These are phyloP conservation scores for Typhlichthys eigenmanni DNA, from an alignment of 2,797 vertebrate species.

Conservation along the genomic window DNA sequence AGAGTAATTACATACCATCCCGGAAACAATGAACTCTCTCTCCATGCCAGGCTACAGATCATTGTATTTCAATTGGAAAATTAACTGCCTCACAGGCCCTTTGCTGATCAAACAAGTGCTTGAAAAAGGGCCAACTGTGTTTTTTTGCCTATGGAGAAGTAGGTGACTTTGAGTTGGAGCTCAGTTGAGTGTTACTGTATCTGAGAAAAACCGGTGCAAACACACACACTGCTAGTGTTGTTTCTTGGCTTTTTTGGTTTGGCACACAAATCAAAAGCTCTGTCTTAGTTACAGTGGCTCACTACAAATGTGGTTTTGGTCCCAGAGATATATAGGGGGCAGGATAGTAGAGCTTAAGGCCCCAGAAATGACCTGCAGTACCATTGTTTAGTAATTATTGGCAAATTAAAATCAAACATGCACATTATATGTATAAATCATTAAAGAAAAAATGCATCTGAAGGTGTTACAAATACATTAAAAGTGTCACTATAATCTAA, in stretches of 20 bases:
- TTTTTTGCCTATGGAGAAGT: slow-evolving; percentile 74
- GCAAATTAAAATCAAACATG: no score
- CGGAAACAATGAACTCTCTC: slow-evolving; percentile 66
- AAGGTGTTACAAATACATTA: no score
- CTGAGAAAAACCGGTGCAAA: slow-evolving; percentile 72
- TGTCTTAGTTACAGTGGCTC: not conserved
- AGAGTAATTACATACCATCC: slow-evolving; percentile 77
- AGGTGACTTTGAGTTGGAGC: slow-evolving; percentile 74
- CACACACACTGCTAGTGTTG: slow-evolving; percentile 58
- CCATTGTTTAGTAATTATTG: no score
- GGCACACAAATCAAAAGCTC: slow-evolving; percentile 8
- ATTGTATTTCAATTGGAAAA: slow-evolving; percentile 66
- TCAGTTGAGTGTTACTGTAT: slow-evolving; percentile 74
- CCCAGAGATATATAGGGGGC: not conserved
- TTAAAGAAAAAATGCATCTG: no score
- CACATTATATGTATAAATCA: no score
- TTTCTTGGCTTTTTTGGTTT: slow-evolving; percentile 22
- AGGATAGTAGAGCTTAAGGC: not conserved
- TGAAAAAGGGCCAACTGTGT: slow-evolving; percentile 70
- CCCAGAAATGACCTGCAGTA: no score
- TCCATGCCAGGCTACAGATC: slow-evolving; percentile 49
- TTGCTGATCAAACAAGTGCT: slow-evolving; percentile 75
- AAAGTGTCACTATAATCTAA: no score
- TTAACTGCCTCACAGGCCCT: slow-evolving; percentile 60
- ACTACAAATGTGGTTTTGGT: not conserved